These are phyloP conservation scores for Craniophora ligustri DNA, from an alignment of 2,888 invertebrate species.

Conservation along the genomic window DNA sequence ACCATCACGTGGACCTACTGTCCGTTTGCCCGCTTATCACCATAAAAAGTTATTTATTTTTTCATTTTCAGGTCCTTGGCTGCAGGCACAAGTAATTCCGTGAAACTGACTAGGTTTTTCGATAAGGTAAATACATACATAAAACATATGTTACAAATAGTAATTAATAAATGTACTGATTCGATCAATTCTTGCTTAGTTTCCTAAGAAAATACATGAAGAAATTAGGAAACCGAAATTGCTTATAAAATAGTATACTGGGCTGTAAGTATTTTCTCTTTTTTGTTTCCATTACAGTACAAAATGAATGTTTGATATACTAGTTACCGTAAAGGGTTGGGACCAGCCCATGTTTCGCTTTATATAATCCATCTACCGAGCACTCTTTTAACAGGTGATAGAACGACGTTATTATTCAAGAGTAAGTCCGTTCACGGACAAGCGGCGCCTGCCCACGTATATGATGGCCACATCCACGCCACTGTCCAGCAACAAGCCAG, in stretches of 20 bases:
- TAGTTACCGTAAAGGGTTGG: too few species aligned
- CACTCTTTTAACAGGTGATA: slow-evolving; percentile 79
- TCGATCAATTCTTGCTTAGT: too few species aligned
- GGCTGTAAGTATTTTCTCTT: too few species aligned
- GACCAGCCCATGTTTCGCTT: too few species aligned
- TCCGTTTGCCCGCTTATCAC: too few species aligned
- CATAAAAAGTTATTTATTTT: background rate
- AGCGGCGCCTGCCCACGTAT: slow-evolving; percentile 80
- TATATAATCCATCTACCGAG: too few species aligned
- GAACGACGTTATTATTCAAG: slow-evolving; percentile 87
- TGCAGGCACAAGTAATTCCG: slow-evolving; percentile 98
- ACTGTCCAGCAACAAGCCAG: slow-evolving; percentile 72
- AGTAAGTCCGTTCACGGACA: slow-evolving; percentile 85
- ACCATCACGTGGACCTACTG: too few species aligned
- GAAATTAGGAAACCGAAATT: background rate
- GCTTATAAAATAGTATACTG: background rate
- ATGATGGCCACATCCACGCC: slow-evolving; percentile 80
- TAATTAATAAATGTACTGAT: too few species aligned
- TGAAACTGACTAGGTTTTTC: slow-evolving; percentile 97
- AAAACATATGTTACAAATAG: too few species aligned
- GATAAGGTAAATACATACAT: slow-evolving; percentile 90
- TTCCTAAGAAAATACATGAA: background rate
- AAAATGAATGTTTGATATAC: too few species aligned
- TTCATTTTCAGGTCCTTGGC: slow-evolving; percentile 92
- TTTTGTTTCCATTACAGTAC: too few species aligned